phyloP scores from a whole-genome alignment of 2,797 vertebrate species.

The Tarsius wallacei region DNA sequence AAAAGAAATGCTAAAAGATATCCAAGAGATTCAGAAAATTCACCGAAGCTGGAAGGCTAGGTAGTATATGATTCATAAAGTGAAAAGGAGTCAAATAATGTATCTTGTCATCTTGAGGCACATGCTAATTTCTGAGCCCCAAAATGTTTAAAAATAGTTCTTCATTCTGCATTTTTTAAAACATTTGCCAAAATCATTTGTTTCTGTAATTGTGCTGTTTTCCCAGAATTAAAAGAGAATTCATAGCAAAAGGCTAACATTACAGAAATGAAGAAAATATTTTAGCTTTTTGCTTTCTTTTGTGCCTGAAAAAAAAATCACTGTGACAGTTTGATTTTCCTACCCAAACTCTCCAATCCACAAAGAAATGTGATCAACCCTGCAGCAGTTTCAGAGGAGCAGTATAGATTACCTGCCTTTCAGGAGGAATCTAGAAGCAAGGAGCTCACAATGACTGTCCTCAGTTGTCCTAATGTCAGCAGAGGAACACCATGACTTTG shows the following conservation, averaged over 20 bases:
- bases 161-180: background rate
- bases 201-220: conserved; percentile 24
- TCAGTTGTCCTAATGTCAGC: background rate
- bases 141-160: background rate
- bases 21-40: background rate
- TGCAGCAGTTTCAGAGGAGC: background rate
- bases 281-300: background rate
- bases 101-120: background rate
- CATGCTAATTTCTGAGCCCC: background rate
- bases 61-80: background rate
- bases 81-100: background rate
- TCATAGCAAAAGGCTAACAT: background rate
- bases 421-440: too few species aligned
- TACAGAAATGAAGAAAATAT: background rate
- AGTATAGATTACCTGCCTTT: accelerated
- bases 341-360: accelerated
- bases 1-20: background rate
- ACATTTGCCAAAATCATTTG: conserved; percentile 30
- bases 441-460: background rate
- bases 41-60: background rate
- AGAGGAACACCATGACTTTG: background rate
- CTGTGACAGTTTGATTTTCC: background rate
- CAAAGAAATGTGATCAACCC: accelerated
- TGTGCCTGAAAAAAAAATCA: background rate
- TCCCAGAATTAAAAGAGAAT: background rate